A percentile compares a stretch with the other conserved stretches of the same genome.
phyloP scores from a whole-genome alignment of 2,113 vertebrate genomes.

The Percina caprodes region DNA sequence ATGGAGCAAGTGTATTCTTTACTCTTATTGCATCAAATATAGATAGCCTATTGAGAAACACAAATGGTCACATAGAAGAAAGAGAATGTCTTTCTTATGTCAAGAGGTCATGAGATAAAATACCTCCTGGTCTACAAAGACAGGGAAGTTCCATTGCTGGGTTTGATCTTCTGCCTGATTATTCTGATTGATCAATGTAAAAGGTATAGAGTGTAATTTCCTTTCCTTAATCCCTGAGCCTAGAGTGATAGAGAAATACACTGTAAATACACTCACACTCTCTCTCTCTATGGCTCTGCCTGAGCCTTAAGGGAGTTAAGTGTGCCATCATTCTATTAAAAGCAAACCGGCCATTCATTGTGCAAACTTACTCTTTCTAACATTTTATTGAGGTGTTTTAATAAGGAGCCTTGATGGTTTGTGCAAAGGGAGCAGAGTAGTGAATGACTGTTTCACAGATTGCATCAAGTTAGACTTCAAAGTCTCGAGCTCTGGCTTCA shows the following conservation, averaged over 20 bases:
- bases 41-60: conserved; percentile 1
- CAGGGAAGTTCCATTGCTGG: neutral
- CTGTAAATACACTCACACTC: too few relatives aligned
- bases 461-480: conserved; percentile 49
- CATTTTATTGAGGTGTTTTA: conserved; percentile 12
- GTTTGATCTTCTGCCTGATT: conserved; percentile 24
- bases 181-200: conserved; percentile 20
- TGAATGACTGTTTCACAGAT: conserved; percentile 41
- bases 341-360: neutral
- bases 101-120: neutral
- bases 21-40: conserved; percentile 1
- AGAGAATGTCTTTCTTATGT: neutral
- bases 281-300: too few relatives aligned
- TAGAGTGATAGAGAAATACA: too few relatives aligned
- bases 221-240: neutral
- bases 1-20: conserved; percentile 1
- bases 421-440: conserved; percentile 37
- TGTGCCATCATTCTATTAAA: neutral
- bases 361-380: neutral
- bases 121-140: neutral
- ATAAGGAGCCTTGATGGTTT: conserved; percentile 1
- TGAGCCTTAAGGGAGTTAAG: conserved; percentile 4
- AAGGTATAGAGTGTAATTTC: conserved; percentile 2
- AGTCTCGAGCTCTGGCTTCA: conserved; percentile 14
- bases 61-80: neutral